A percentile compares a stretch with the other conserved stretches of the same genome.
Evolutionary conservation across 2,797 vertebrate species (phyloP).

Genomic region (Acipenser oxyrinchus): DNA sequence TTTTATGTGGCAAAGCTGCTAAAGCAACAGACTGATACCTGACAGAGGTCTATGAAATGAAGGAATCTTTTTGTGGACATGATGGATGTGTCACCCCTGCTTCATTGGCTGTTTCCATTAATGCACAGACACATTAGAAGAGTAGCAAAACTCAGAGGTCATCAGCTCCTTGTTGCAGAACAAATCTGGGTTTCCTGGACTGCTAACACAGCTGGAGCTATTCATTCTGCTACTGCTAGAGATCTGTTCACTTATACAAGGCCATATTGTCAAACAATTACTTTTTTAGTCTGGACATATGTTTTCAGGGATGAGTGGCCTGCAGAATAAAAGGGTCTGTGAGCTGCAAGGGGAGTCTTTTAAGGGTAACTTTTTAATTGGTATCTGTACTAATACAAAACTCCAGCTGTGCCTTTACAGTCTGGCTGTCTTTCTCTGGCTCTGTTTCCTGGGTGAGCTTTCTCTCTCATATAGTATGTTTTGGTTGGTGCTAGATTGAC

Average conservation of each 20-base stretch:
- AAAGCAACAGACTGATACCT: background rate
- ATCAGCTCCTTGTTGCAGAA: slow-evolving; percentile 14
- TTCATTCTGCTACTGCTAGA: slow-evolving; percentile 6
- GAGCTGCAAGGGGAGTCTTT: background rate
- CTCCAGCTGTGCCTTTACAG: too few species aligned
- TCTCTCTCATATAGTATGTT: too few species aligned
- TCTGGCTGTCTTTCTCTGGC: too few species aligned
- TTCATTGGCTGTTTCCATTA: slow-evolving; percentile 33
- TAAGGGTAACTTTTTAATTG: too few species aligned
- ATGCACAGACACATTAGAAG: slow-evolving; percentile 27
- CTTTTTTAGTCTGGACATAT: slow-evolving; percentile 10
- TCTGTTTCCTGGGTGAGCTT: too few species aligned
- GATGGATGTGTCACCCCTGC: slow-evolving; percentile 45
- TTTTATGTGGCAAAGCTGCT: background rate
- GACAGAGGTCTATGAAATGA: background rate
- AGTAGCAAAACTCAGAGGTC: slow-evolving; percentile 5
- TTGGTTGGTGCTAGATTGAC: too few species aligned
- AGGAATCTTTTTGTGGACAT: slow-evolving; percentile 15
- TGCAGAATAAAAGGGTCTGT: background rate
- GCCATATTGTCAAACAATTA: background rate
- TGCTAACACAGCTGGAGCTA: slow-evolving; percentile 15
- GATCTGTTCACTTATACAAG: slow-evolving; percentile 1
- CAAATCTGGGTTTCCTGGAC: slow-evolving; percentile 25
- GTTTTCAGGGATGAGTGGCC: slow-evolving; percentile 15
- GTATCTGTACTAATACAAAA: too few species aligned